A percentile compares a stretch with the other conserved stretches of the same genome.
These are phyloP conservation scores for Zonotrichia leucophrys DNA, from an alignment of 2,113 vertebrate genomes.

Conservation along the genomic window DNA sequence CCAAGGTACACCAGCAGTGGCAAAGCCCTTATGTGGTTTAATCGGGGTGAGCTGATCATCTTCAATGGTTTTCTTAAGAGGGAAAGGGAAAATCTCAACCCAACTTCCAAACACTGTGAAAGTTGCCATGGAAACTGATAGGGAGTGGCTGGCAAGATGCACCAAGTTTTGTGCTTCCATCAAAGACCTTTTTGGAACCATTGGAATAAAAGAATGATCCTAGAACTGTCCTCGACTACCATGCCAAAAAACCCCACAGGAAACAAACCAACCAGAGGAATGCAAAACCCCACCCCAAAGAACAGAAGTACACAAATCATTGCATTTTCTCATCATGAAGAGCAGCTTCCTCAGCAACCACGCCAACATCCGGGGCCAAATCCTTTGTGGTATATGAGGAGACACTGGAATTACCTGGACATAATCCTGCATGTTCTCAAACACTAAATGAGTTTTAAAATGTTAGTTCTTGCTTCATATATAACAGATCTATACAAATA, in stretches of 20 bases:
- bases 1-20: not conserved
- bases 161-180: not conserved
- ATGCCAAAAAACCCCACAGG: not conserved
- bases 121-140: not conserved
- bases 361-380: not conserved
- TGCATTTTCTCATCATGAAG: not conserved
- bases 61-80: not conserved
- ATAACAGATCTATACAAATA: not conserved
- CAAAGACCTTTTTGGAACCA: not conserved
- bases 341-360: not conserved
- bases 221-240: not conserved
- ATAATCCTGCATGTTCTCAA: not conserved
- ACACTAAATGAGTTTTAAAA: not conserved
- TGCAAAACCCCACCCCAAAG: not conserved
- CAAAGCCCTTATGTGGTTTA: not conserved
- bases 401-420: not conserved
- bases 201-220: not conserved
- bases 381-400: not conserved
- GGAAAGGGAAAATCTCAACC: not conserved
- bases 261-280: not conserved
- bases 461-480: not conserved
- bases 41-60: not conserved
- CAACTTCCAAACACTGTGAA: rapidly evolving
- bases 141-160: not conserved
- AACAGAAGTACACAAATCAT: not conserved